A percentile compares a stretch with the other conserved stretches of the same genome.
These are phyloP conservation scores for Bombyx mandarina DNA, from an alignment of 1,140 invertebrate species.

Conservation along the genomic window DNA sequence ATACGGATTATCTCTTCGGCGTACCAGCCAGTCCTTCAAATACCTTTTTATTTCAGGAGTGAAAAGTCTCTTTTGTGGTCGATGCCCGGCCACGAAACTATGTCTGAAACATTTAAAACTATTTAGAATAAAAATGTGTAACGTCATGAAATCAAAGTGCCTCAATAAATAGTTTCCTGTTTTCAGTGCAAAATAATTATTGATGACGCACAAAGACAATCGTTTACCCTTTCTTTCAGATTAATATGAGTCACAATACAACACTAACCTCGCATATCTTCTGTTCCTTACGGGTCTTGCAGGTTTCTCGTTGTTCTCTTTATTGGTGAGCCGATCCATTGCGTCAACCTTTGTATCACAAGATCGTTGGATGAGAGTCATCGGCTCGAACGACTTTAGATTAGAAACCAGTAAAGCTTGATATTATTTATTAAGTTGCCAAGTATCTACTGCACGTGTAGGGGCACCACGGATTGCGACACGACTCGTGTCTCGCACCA, in stretches of 20 bases:
- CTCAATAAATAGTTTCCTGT: too few relatives aligned
- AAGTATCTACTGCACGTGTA: constrained; percentile 46
- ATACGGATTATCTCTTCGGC: constrained; percentile 80
- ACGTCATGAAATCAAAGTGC: too few relatives aligned
- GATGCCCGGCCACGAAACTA: constrained; percentile 70
- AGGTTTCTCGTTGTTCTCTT: constrained; percentile 51
- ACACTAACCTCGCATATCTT: constrained; percentile 68
- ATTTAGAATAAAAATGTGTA: not conserved
- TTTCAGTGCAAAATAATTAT: constrained; percentile 13
- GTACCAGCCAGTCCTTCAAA: constrained; percentile 80
- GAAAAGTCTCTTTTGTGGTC: constrained; percentile 78
- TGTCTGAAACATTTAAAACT: constrained; percentile 52
- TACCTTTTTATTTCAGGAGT: constrained; percentile 82
- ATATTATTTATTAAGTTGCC: not conserved
- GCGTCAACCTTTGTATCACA: constrained; percentile 33
- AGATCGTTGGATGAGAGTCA: constrained; percentile 51
- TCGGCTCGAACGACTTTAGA: constrained; percentile 16
- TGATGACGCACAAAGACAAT: constrained; percentile 61
- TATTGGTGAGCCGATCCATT: constrained; percentile 36
- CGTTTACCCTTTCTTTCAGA: constrained; percentile 18
- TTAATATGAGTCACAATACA: constrained; percentile 42
- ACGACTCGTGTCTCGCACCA: constrained; percentile 50
- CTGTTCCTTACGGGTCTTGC: constrained; percentile 72
- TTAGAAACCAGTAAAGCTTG: too few relatives aligned
- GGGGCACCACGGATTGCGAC: constrained; percentile 45